A percentile compares a stretch with the other conserved stretches of the same genome.
Evolutionary conservation across 2,888 invertebrate species (phyloP).

Genomic region (Sussaba pulchella): DNA sequence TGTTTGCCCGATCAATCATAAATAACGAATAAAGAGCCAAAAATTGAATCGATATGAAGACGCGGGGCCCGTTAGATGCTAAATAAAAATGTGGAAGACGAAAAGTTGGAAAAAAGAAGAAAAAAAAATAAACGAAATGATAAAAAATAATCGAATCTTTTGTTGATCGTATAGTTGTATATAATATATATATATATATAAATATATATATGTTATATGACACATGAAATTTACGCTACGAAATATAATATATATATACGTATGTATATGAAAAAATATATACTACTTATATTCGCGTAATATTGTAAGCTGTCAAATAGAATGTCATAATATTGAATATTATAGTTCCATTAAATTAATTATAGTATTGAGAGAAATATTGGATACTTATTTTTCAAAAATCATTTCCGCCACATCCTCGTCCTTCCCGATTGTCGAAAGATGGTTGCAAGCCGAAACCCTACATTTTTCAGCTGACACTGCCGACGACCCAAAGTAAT

Average conservation of each 20-base stretch:
- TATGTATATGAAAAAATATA: slow-evolving; percentile 50
- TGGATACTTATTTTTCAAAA: slow-evolving; percentile 16
- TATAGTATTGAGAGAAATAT: slow-evolving; percentile 68
- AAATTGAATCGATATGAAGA: slow-evolving; percentile 3
- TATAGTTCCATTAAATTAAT: slow-evolving; percentile 81
- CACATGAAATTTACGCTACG: slow-evolving; percentile 23
- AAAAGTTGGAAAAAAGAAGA: slow-evolving; percentile 11
- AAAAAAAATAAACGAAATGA: slow-evolving; percentile 13
- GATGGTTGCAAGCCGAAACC: too few relatives aligned
- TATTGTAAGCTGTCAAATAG: slow-evolving; percentile 82
- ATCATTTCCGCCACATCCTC: not conserved
- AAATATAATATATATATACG: slow-evolving; percentile 52
- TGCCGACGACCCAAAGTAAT: not conserved
- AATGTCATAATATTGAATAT: slow-evolving; percentile 82
- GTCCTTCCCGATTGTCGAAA: not conserved
- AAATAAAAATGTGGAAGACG: slow-evolving; percentile 13
- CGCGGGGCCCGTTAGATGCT: slow-evolving; percentile 1
- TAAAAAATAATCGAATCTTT: slow-evolving; percentile 77
- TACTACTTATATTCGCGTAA: slow-evolving; percentile 73
- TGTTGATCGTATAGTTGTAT: slow-evolving; percentile 76
- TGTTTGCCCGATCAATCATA: slow-evolving; percentile 40
- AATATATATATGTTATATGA: slow-evolving; percentile 26
- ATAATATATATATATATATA: slow-evolving; percentile 71
- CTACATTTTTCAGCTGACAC: too few relatives aligned
- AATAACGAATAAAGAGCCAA: slow-evolving; percentile 1